Evolutionary conservation across 1,140 invertebrate genomes (phyloP).

Genomic region (Dendrolimus punctatus): DNA sequence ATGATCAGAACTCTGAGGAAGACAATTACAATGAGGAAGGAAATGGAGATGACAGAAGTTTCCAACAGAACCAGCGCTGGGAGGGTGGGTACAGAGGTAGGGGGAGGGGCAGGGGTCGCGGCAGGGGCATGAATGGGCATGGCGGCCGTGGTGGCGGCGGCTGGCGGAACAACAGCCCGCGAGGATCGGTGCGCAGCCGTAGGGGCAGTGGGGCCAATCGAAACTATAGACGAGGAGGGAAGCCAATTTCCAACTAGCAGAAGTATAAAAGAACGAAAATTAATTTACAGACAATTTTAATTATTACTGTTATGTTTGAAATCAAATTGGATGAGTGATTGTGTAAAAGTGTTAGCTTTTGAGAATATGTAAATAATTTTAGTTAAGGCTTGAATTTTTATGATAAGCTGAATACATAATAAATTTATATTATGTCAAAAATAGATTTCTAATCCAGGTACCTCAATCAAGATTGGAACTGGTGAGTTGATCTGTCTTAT

Average conservation of each 20-base stretch:
- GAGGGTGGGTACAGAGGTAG: slow-evolving; percentile 42
- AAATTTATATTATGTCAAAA: slow-evolving; percentile 48
- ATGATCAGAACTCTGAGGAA: slow-evolving; percentile 52
- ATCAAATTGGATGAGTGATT: too few species aligned
- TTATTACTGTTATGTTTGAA: slow-evolving; percentile 19
- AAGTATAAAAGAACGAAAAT: slow-evolving; percentile 14
- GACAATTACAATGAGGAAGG: slow-evolving; percentile 41
- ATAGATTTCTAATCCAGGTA: slow-evolving; percentile 33
- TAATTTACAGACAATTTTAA: slow-evolving; percentile 32
- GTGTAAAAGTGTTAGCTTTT: slow-evolving; percentile 39
- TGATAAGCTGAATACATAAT: slow-evolving; percentile 49
- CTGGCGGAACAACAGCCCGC: slow-evolving; percentile 29
- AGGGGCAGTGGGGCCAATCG: slow-evolving; percentile 37
- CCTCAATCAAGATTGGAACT: slow-evolving; percentile 14
- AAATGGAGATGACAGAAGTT: slow-evolving; percentile 28
- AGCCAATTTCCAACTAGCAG: slow-evolving; percentile 45
- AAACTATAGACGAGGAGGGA: slow-evolving; percentile 52
- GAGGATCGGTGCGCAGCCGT: slow-evolving; percentile 38
- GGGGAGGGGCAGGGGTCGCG: slow-evolving; percentile 30
- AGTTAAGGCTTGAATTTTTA: slow-evolving; percentile 60
- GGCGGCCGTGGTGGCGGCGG: slow-evolving; percentile 34
- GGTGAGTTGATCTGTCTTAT: slow-evolving; percentile 56
- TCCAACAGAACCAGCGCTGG: slow-evolving; percentile 46
- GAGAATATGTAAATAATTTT: slow-evolving; percentile 53
- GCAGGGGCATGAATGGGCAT: slow-evolving; percentile 46